Evolutionary conservation across 2,113 vertebrate genomes (phyloP).

Genomic region (Grus americana): DNA sequence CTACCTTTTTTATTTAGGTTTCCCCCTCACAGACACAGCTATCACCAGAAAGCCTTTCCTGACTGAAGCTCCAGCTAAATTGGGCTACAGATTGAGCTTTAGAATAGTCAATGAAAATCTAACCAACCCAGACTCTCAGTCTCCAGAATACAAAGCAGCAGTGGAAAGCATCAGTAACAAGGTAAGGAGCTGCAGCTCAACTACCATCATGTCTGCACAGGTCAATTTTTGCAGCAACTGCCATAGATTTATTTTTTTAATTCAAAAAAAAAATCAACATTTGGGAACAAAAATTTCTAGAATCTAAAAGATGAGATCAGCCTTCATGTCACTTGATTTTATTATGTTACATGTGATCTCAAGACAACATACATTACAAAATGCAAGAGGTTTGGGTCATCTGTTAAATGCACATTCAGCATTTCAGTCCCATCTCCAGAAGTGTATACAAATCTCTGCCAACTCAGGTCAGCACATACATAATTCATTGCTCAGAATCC

Average conservation of each 20-base stretch:
- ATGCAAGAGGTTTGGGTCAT: not conserved
- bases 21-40: not conserved
- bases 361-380: not conserved
- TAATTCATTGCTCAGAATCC: not conserved
- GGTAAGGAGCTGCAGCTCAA: conserved; percentile 41
- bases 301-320: not conserved
- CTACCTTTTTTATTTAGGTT: not conserved
- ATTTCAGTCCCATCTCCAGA: not conserved
- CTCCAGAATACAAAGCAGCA: conserved; percentile 51
- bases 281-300: not conserved
- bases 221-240: not conserved
- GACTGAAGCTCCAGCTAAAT: not conserved
- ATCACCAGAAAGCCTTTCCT: not conserved
- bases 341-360: not conserved
- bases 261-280: not conserved
- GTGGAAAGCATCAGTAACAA: conserved; percentile 55
- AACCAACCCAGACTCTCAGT: conserved; percentile 45
- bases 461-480: not conserved
- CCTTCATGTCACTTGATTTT: not conserved
- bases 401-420: not conserved
- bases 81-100: conserved; percentile 68
- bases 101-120: conserved; percentile 72
- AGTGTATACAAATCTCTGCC: not conserved
- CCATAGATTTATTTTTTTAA: not conserved
- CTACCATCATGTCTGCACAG: not conserved